These are phyloP conservation scores for Stenodema calcarata DNA, from an alignment of 2,888 invertebrate species.

Conservation along the genomic window DNA sequence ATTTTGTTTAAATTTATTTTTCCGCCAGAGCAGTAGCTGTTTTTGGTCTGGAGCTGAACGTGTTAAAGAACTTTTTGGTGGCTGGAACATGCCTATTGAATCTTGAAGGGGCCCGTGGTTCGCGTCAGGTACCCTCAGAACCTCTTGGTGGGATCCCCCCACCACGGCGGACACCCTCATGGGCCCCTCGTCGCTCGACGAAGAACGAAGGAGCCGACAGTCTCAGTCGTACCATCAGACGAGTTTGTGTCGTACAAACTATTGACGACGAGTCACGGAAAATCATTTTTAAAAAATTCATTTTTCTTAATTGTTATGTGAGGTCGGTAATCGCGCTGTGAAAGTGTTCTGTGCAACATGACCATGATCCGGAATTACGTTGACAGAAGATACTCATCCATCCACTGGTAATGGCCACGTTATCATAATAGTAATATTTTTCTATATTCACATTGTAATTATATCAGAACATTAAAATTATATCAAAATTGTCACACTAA, in stretches of 20 bases:
- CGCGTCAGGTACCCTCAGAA: background rate
- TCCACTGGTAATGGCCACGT: slow-evolving; percentile 11
- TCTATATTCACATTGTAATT: too few species aligned
- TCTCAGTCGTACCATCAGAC: background rate
- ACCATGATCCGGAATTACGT: slow-evolving; percentile 46
- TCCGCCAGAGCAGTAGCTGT: too few species aligned
- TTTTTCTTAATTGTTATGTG: background rate
- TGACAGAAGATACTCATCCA: slow-evolving; percentile 44
- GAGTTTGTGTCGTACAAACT: background rate
- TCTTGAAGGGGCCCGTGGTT: background rate
- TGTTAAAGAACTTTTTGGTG: too few species aligned
- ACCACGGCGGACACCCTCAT: background rate
- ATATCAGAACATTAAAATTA: too few species aligned
- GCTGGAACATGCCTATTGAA: too few species aligned
- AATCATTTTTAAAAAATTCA: background rate
- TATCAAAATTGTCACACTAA: too few species aligned
- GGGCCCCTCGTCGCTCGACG: background rate
- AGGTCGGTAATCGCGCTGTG: slow-evolving; percentile 28
- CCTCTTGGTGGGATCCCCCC: background rate
- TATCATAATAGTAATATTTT: background rate
- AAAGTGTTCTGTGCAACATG: slow-evolving; percentile 39
- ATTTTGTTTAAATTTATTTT: too few species aligned
- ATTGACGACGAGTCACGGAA: background rate
- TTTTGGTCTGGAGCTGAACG: too few species aligned
- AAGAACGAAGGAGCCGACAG: slow-evolving; percentile 6